Evolutionary conservation across 2,797 vertebrate genomes (phyloP).

Genomic region (Philypnodon macrostomus): DNA sequence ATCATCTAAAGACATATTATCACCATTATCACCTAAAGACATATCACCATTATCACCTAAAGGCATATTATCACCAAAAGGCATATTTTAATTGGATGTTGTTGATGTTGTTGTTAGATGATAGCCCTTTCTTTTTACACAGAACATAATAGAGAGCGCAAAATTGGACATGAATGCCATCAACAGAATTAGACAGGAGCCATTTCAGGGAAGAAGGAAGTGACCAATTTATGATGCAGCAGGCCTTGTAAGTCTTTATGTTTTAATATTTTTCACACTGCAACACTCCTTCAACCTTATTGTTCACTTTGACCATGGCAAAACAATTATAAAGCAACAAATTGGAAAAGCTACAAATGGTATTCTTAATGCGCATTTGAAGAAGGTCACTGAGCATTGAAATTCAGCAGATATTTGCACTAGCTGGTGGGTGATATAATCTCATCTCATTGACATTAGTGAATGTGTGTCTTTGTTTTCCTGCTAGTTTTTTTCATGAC

Average conservation of each 20-base stretch:
- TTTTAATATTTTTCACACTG: constrained; percentile 17
- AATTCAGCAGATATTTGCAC: not conserved
- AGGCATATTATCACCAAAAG: too few species aligned
- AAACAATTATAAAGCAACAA: constrained; percentile 13
- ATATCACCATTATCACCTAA: too few species aligned
- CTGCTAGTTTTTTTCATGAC: too few species aligned
- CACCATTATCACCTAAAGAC: too few species aligned
- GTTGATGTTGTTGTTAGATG: too few species aligned
- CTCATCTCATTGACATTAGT: too few species aligned
- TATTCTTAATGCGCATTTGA: constrained; percentile 12
- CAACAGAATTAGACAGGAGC: constrained; percentile 7
- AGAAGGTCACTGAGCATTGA: constrained; percentile 5
- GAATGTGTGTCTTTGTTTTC: too few species aligned
- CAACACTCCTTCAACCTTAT: constrained; percentile 17
- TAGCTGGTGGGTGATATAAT: not conserved
- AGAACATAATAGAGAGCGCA: not conserved
- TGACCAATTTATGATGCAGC: constrained; percentile 21
- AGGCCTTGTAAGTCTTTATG: constrained; percentile 21
- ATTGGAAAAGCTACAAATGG: constrained; percentile 5
- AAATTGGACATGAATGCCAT: not conserved
- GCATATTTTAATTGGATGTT: too few species aligned
- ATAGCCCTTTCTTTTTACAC: constrained; percentile 4
- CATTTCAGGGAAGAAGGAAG: not conserved
- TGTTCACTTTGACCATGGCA: constrained; percentile 14
- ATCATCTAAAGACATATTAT: too few species aligned